Base-by-base conservation (phyloP, 1,140 invertebrate species). In the Atta cephalotes region DNA sequence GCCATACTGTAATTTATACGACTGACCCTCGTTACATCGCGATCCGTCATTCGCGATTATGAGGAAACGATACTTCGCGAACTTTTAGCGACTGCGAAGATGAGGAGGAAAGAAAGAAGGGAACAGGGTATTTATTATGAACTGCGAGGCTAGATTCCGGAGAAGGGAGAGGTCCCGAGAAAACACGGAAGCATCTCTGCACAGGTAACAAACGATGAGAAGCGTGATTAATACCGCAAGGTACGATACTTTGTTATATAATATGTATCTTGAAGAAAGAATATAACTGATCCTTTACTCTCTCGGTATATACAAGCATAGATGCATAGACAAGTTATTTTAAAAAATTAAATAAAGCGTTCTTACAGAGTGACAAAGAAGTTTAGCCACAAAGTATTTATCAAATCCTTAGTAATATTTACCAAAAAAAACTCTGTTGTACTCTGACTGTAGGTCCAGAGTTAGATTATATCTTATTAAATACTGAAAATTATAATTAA, bases 11-110 rank as follows among this genome's bases (percentile, higher is more conserved):
- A 84, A 84, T 84, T 84, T 76, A 74, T 84, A 84, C 70, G 80
- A 84, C 80, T 84, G 80, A 84, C 70, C 80, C 80, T 84, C 80
- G 80, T 84, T 84, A 84, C 70, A 76, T 84, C 56, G 80, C 80
- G 70, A 84, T 84, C 80, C 80, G 80, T 84, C 80, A 84, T 84
- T 76, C 80, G 80, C 80, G 80, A 76, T 84, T 76, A 76, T 62
- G 70, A 84, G 80, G 56, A 76, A 84, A 84, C 80, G 80, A 76
- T 76, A 39, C 51, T 49, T 16, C 51, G 80, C 80, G 25, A 74
- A 74, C 80, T 84, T 45, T 76, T 62, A 74, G 80, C 49, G 88
- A 82, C 39, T 70, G 14, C 39, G 56, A 31, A 9, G 56, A 25
- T 21, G 74, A 68, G 18, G 62, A 21, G 79, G 31, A 81, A 51